A percentile compares a stretch with the other conserved stretches of the same genome.
Evolutionary conservation across 1,140 invertebrate species (phyloP).

Genomic region (Neodiprion virginianus): DNA sequence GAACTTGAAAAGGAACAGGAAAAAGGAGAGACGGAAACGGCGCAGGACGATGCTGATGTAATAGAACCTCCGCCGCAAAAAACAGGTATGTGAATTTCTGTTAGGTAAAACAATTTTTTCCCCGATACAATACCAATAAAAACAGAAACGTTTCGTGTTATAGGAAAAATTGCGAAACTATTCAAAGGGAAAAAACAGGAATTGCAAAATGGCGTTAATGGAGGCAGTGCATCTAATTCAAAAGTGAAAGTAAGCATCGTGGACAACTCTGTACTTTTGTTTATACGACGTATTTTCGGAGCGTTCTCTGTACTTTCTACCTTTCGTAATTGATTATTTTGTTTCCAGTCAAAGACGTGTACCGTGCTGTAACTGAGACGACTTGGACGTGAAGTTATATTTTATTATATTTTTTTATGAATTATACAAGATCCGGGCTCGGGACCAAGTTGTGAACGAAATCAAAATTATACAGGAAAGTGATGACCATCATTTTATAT

Average conservation of each 20-base stretch:
- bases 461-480: not conserved
- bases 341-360: conserved; percentile 46
- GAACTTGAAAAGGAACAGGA: conserved; percentile 20
- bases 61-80: conserved; percentile 39
- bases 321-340: conserved; percentile 18
- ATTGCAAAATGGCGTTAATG: conserved; percentile 39
- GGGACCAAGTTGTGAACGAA: conserved; percentile 10
- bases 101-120: conserved; percentile 17
- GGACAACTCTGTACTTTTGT: conserved; percentile 5
- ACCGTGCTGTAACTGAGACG: conserved; percentile 38
- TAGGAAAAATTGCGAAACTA: conserved; percentile 46
- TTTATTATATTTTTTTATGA: conserved; percentile 30
- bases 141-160: conserved; percentile 15
- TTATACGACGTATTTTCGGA: not conserved
- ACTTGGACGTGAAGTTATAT: conserved; percentile 10
- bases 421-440: not conserved
- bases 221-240: conserved; percentile 21
- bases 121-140: not conserved
- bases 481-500: not conserved
- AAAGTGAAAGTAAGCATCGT: conserved; percentile 42
- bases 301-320: not conserved
- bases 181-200: conserved; percentile 40
- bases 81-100: conserved; percentile 32
- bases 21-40: not conserved
- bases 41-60: conserved; percentile 42